Conservation (phyloP, 1,140 invertebrate species). For the Pogonognathellus flavescens region DNA sequence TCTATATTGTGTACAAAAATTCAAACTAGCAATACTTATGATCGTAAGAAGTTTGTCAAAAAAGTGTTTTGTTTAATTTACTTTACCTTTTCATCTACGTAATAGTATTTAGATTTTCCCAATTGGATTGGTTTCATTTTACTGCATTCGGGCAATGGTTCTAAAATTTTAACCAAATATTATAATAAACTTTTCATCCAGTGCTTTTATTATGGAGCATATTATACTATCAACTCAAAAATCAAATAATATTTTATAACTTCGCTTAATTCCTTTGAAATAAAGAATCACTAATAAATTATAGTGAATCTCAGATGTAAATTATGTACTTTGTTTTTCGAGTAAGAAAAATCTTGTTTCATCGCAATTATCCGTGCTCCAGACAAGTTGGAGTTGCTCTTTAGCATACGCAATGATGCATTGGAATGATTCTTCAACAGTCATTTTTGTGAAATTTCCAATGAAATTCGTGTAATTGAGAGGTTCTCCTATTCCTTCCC, state of each 20-base stretch:
- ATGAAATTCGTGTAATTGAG: not conserved
- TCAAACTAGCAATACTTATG: too few species aligned
- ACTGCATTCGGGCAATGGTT: not conserved
- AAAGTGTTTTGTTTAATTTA: too few species aligned
- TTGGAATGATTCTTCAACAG: not conserved
- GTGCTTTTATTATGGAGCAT: not conserved
- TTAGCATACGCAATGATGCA: not conserved
- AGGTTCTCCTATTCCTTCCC: slow-evolving; percentile 1
- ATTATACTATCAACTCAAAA: not conserved
- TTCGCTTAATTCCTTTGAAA: not conserved
- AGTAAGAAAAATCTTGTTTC: not conserved
- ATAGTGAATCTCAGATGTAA: too few species aligned
- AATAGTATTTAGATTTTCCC: not conserved
- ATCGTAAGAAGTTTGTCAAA: too few species aligned
- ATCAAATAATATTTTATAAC: not conserved
- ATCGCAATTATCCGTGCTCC: not conserved
- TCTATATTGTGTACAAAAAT: too few species aligned
- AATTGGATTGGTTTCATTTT: not conserved
- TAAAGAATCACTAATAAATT: too few species aligned
- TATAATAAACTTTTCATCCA: not conserved
- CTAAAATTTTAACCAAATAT: not conserved
- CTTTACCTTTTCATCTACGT: not conserved
- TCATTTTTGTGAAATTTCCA: not conserved
- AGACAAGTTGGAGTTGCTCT: not conserved
- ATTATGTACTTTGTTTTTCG: not conserved